phyloP scores from a whole-genome alignment of 2,797 vertebrate genomes.

The Erpetoichthys calabaricus region DNA sequence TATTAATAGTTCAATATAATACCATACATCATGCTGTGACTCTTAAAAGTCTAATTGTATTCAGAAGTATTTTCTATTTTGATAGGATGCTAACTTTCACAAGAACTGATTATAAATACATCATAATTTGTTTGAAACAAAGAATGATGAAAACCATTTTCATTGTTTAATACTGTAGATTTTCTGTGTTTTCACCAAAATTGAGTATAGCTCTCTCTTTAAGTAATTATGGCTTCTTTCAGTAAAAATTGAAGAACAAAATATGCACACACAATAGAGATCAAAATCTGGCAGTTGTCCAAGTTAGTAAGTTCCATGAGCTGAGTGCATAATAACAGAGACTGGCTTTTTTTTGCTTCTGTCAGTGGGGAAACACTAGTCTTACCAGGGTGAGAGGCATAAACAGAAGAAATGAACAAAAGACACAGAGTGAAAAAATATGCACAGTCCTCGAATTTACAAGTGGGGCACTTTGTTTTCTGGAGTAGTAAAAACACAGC shows the following conservation, averaged over 20 bases:
- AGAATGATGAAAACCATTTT: too few species aligned
- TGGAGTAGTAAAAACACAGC: too few species aligned
- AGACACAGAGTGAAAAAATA: constrained; percentile 23
- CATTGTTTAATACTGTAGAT: too few species aligned
- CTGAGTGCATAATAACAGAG: constrained; percentile 26
- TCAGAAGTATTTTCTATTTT: constrained; percentile 27
- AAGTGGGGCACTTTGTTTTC: constrained; percentile 19
- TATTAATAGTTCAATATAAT: constrained; percentile 48
- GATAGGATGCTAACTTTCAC: constrained; percentile 3
- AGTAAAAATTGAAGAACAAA: neutral
- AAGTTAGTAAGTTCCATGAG: constrained; percentile 25
- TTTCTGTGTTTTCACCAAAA: too few species aligned
- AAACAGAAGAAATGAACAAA: constrained; percentile 24
- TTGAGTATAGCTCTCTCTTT: too few species aligned
- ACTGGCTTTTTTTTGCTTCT: constrained; percentile 21
- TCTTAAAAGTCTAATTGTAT: constrained; percentile 49
- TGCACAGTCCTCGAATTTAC: constrained; percentile 37
- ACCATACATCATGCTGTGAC: constrained; percentile 47
- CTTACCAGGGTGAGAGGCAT: constrained; percentile 23
- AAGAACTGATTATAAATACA: constrained; percentile 1
- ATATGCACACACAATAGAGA: constrained; percentile 14
- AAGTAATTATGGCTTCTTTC: too few species aligned
- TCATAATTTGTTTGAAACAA: neutral
- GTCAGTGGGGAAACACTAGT: constrained; percentile 22
- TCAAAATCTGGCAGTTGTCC: constrained; percentile 27